Percentiles rank a stretch among this genome's conserved stretches.
Conservation (phyloP, 2,888 invertebrate genomes). For the Tenthredo livida region DNA sequence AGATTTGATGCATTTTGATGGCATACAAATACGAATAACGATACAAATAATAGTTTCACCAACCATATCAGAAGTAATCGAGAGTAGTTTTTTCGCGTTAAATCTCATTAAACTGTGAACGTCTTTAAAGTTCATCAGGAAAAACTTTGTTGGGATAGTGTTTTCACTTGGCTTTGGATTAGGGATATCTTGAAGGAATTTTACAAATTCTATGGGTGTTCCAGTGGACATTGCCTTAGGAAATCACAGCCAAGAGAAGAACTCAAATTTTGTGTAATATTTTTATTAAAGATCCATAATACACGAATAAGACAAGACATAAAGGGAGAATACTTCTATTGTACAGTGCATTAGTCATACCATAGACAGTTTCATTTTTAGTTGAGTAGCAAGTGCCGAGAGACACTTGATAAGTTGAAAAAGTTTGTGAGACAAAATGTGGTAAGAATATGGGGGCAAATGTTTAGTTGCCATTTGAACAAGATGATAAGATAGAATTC, state of each 20-base stretch:
- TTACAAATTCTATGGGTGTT: background rate
- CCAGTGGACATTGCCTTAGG: background rate
- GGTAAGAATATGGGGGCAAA: background rate
- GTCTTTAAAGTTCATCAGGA: background rate
- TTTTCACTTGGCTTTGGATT: background rate
- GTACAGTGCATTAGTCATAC: background rate
- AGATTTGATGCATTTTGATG: background rate
- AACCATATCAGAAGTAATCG: background rate
- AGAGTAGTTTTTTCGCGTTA: background rate
- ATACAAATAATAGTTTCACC: background rate
- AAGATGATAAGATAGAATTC: constrained; percentile 71
- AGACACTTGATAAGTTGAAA: background rate
- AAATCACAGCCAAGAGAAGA: background rate
- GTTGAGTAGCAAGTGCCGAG: background rate
- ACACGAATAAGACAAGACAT: background rate
- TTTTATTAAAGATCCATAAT: background rate
- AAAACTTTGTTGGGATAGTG: background rate
- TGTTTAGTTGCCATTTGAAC: constrained; percentile 55
- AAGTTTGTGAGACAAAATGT: background rate
- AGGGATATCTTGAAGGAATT: background rate
- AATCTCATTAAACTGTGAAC: background rate
- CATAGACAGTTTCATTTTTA: background rate
- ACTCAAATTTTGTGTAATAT: background rate
- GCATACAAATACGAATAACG: background rate
- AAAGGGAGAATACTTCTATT: background rate